These are phyloP conservation scores for Nibea coibor DNA, from an alignment of 2,113 vertebrate species.

Conservation along the genomic window DNA sequence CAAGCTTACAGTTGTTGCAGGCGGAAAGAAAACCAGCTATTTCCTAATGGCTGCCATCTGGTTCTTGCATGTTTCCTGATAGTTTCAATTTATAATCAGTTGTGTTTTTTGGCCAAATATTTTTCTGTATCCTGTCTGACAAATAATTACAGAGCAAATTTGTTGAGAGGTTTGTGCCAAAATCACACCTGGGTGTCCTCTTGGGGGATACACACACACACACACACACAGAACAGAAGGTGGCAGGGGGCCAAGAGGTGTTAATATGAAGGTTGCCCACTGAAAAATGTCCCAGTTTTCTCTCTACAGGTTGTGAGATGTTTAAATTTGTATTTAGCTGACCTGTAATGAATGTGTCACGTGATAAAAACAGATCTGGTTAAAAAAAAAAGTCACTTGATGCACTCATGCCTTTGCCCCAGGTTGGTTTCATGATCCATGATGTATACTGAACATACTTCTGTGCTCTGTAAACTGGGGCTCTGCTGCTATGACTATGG, in stretches of 20 bases:
- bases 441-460: constrained; percentile 16
- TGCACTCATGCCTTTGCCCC: constrained; percentile 6
- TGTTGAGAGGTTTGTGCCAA: constrained; percentile 56
- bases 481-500: neutral
- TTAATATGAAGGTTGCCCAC: constrained; percentile 38
- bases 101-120: constrained; percentile 66
- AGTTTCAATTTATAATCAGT: constrained; percentile 78
- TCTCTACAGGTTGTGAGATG: constrained; percentile 1
- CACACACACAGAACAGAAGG: constrained; percentile 11
- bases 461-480: constrained; percentile 23
- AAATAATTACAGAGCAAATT: constrained; percentile 79
- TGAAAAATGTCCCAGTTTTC: constrained; percentile 19
- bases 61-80: constrained; percentile 68
- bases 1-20: constrained; percentile 62
- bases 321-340: constrained; percentile 21
- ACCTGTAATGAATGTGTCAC: neutral
- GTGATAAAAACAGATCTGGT: constrained; percentile 18
- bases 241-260: constrained; percentile 42
- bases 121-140: constrained; percentile 73
- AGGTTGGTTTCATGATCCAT: constrained; percentile 8
- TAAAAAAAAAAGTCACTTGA: constrained; percentile 11
- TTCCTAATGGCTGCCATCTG: constrained; percentile 81
- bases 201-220: constrained; percentile 3
- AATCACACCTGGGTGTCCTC: constrained; percentile 68
- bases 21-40: constrained; percentile 60